These are phyloP conservation scores for Drosophila pseudotakahashii DNA, from an alignment of 2,888 invertebrate species.

Conservation along the genomic window DNA sequence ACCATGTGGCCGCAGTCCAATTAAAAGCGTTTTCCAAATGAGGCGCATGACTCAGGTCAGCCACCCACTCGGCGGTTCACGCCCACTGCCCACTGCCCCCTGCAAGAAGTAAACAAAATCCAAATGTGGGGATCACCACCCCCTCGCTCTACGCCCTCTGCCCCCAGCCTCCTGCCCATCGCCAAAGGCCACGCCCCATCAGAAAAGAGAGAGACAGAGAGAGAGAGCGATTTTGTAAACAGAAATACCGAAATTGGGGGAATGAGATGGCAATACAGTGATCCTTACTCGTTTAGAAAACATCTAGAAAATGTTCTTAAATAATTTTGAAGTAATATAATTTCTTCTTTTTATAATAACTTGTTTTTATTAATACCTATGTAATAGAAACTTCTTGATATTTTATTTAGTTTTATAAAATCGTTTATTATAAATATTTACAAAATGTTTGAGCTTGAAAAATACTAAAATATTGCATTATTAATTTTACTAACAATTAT, in stretches of 20 bases:
- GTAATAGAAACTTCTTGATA: no score
- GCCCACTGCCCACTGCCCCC: conserved; percentile 8
- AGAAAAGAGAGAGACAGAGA: not conserved
- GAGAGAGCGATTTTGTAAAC: not conserved
- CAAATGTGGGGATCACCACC: conserved; percentile 8
- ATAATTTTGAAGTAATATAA: no score
- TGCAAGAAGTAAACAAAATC: conserved; percentile 17
- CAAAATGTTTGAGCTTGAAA: no score
- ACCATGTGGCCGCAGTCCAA: conserved; percentile 68
- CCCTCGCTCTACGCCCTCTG: not conserved
- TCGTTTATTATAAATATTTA: no score
- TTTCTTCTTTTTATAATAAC: no score
- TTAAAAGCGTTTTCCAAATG: conserved; percentile 65
- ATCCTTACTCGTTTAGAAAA: not conserved
- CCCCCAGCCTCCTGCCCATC: no score
- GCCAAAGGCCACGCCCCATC: conserved; percentile 21
- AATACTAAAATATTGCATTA: no score
- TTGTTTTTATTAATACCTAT: no score
- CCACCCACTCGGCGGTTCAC: conserved; percentile 15
- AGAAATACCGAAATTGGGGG: not conserved
- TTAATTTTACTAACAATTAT: no score
- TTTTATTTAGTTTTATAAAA: no score
- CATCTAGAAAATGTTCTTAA: no score
- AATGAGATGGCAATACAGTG: conserved; percentile 8
- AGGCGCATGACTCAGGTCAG: conserved; percentile 48